These are phyloP conservation scores for Labrus mixtus DNA, from an alignment of 2,113 vertebrate genomes.

Conservation along the genomic window DNA sequence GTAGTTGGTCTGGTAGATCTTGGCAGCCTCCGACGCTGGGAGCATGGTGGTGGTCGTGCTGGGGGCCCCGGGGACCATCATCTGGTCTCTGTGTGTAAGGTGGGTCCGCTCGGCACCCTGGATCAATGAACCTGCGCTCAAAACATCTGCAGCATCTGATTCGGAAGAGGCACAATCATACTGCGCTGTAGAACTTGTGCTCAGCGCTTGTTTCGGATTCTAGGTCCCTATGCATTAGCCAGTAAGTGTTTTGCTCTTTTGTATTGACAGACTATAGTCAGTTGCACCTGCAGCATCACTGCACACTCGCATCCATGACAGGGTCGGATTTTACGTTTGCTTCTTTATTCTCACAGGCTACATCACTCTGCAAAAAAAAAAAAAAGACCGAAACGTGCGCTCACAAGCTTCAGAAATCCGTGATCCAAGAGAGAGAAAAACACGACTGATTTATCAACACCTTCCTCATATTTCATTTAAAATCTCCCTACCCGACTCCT, in stretches of 20 bases:
- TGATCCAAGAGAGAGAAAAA: not conserved
- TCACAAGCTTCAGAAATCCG: slow-evolving; percentile 16
- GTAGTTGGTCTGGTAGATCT: slow-evolving; percentile 99
- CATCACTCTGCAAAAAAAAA: slow-evolving; percentile 42
- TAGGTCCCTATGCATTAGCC: not conserved
- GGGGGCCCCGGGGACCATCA: slow-evolving; percentile 84
- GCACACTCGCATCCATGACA: slow-evolving; percentile 38
- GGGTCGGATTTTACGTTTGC: slow-evolving; percentile 23
- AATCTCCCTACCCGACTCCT: slow-evolving; percentile 1
- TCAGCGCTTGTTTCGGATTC: not conserved
- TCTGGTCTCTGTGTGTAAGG: slow-evolving; percentile 29
- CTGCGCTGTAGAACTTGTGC: slow-evolving; percentile 33
- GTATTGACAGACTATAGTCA: not conserved
- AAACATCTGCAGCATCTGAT: slow-evolving; percentile 40
- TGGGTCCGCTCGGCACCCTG: slow-evolving; percentile 26
- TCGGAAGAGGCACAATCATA: not conserved
- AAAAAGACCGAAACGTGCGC: slow-evolving; percentile 7
- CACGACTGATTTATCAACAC: slow-evolving; percentile 18
- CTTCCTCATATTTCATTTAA: not conserved
- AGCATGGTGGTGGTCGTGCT: slow-evolving; percentile 88
- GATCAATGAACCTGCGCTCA: slow-evolving; percentile 30
- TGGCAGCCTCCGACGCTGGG: slow-evolving; percentile 95
- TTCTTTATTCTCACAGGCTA: slow-evolving; percentile 34
- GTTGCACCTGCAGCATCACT: slow-evolving; percentile 33
- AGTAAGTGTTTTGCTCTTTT: not conserved